Conservation (phyloP, 2,797 vertebrate species). For the Gymnopithys bicolor region DNA sequence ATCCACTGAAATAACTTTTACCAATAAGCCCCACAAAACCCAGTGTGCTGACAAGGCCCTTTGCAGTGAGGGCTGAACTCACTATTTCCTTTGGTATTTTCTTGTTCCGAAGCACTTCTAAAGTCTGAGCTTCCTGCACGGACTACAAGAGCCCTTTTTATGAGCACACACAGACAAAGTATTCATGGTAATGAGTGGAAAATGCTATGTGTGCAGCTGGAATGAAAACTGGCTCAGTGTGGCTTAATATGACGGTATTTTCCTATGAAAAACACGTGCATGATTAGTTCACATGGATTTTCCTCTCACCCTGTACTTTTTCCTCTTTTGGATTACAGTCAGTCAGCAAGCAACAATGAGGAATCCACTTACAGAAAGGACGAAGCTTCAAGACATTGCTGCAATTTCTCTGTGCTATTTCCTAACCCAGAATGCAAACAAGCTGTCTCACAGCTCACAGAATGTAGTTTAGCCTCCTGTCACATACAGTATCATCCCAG, state of each 20-base stretch:
- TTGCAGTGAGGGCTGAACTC: background rate
- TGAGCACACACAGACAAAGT: background rate
- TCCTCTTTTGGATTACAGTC: background rate
- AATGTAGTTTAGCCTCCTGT: background rate
- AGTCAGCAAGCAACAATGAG: background rate
- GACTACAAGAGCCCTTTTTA: conserved; percentile 32
- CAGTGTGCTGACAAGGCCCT: background rate
- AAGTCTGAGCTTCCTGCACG: conserved; percentile 5
- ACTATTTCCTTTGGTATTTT: conserved; percentile 4
- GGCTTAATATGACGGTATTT: conserved; percentile 2
- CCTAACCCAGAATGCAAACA: background rate
- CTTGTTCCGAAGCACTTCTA: background rate
- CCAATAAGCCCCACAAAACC: background rate
- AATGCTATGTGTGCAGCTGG: conserved; percentile 23
- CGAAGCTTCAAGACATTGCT: background rate
- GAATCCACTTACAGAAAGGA: background rate
- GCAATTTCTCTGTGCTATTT: background rate
- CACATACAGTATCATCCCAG: background rate
- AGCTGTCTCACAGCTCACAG: background rate
- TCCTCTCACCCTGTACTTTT: background rate
- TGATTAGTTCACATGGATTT: background rate
- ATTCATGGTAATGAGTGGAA: conserved; percentile 29
- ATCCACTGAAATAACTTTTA: background rate
- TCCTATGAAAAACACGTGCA: conserved; percentile 2
- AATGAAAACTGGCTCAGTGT: conserved; percentile 15